Evolutionary conservation across 2,113 vertebrate genomes (phyloP).

Genomic region (Amazona vittata): DNA sequence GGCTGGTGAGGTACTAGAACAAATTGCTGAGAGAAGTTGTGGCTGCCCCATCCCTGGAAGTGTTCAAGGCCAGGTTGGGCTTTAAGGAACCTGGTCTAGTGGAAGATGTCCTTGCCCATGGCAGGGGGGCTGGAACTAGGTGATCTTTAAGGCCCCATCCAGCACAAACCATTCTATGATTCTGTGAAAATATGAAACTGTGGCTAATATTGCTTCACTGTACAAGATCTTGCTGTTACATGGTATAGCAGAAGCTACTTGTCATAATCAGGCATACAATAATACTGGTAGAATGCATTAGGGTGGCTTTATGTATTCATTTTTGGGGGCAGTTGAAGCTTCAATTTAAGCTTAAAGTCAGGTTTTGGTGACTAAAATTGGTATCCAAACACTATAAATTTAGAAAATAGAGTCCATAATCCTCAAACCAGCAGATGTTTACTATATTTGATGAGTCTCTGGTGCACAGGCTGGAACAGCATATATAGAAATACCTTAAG

Average conservation of each 20-base stretch:
- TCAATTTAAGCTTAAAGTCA: background rate
- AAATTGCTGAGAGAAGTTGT: background rate
- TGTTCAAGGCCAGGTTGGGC: background rate
- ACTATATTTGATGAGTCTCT: background rate
- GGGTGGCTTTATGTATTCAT: background rate
- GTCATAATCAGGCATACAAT: too few species aligned
- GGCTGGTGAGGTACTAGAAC: background rate
- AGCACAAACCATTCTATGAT: background rate
- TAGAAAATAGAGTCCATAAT: background rate
- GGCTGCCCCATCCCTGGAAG: background rate
- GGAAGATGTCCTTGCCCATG: background rate
- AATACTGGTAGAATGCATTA: rapidly evolving
- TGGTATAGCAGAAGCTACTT: background rate
- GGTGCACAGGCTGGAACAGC: background rate
- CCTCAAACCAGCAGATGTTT: background rate
- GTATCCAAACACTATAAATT: background rate
- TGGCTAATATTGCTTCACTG: background rate
- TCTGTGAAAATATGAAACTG: background rate
- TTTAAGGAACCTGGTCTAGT: background rate
- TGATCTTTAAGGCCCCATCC: background rate
- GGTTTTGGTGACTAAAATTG: background rate
- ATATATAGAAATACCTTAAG: background rate
- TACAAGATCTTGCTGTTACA: rapidly evolving
- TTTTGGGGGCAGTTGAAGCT: background rate
- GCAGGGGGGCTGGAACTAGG: background rate